Conservation (phyloP, 2,113 vertebrate genomes). For the Proteles cristata region DNA sequence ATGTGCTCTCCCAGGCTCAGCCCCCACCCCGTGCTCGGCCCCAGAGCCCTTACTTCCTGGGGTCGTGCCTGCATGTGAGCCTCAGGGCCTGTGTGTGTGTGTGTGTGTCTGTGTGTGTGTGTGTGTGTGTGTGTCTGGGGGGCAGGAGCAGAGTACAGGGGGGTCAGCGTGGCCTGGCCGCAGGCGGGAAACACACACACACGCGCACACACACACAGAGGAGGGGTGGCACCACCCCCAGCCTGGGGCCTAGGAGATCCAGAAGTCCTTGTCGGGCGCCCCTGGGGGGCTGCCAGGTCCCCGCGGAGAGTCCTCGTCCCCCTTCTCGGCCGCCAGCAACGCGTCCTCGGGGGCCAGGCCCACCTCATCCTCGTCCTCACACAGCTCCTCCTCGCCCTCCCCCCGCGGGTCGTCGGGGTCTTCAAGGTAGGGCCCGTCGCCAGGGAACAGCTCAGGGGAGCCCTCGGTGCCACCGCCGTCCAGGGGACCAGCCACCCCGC, state of each 20-base stretch:
- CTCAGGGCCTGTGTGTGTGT: background rate
- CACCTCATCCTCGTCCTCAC: slow-evolving; percentile 92
- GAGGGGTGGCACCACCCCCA: background rate
- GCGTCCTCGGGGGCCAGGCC: slow-evolving; percentile 89
- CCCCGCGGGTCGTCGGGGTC: slow-evolving; percentile 88
- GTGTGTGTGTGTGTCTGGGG: background rate
- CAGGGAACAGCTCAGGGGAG: slow-evolving; percentile 92
- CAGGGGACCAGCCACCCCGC: slow-evolving; percentile 89
- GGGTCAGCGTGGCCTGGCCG: slow-evolving; percentile 28
- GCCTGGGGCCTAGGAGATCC: slow-evolving; percentile 92
- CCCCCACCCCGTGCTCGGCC: background rate
- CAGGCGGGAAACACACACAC: background rate
- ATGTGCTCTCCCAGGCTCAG: background rate
- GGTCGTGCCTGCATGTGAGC: background rate
- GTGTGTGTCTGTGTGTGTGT: background rate
- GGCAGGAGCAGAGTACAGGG: background rate
- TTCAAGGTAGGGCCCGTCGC: slow-evolving; percentile 93
- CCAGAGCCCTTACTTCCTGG: background rate
- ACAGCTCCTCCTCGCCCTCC: slow-evolving; percentile 90
- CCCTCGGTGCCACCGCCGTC: slow-evolving; percentile 90
- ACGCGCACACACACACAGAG: background rate
- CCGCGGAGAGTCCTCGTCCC: slow-evolving; percentile 91
- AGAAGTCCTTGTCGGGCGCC: slow-evolving; percentile 95
- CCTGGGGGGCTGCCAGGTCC: slow-evolving; percentile 89
- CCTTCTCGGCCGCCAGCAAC: slow-evolving; percentile 92